These are phyloP conservation scores for Laothoe populi DNA, from an alignment of 2,888 invertebrate genomes.

Conservation along the genomic window DNA sequence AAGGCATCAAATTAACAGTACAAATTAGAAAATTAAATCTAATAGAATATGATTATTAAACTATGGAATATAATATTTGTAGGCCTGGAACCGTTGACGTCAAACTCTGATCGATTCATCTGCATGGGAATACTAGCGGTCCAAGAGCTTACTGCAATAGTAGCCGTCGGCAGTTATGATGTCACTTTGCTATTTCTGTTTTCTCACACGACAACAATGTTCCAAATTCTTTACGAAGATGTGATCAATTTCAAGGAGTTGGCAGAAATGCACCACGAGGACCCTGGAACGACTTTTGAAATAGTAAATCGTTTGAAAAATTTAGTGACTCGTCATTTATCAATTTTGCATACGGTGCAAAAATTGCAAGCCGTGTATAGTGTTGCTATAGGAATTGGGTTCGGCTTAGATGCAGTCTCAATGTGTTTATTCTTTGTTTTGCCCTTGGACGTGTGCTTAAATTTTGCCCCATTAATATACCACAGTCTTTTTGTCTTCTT, in stretches of 20 bases:
- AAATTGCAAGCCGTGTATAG: slow-evolving; percentile 47
- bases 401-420: slow-evolving; percentile 45
- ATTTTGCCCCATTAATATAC: slow-evolving; percentile 45
- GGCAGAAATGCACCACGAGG: slow-evolving; percentile 29
- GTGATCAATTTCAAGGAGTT: slow-evolving; percentile 37
- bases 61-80: slow-evolving; percentile 28
- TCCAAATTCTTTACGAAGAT: slow-evolving; percentile 46
- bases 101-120: slow-evolving; percentile 42
- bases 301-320: slow-evolving; percentile 40
- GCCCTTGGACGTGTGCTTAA: slow-evolving; percentile 46
- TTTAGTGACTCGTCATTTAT: slow-evolving; percentile 42
- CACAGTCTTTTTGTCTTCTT: slow-evolving; percentile 49
- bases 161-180: slow-evolving; percentile 45
- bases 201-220: slow-evolving; percentile 49
- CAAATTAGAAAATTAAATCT: no score
- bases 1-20: no score
- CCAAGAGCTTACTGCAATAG: slow-evolving; percentile 45
- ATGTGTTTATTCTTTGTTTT: slow-evolving; percentile 50
- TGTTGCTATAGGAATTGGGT: slow-evolving; percentile 43
- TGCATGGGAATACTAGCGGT: slow-evolving; percentile 45
- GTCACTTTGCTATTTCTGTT: slow-evolving; percentile 47
- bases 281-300: slow-evolving; percentile 31
- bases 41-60: no score
- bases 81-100: slow-evolving; percentile 45
- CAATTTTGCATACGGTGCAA: slow-evolving; percentile 43